These are phyloP conservation scores for Anhinga anhinga DNA, from an alignment of 2,113 vertebrate species.

Conservation along the genomic window DNA sequence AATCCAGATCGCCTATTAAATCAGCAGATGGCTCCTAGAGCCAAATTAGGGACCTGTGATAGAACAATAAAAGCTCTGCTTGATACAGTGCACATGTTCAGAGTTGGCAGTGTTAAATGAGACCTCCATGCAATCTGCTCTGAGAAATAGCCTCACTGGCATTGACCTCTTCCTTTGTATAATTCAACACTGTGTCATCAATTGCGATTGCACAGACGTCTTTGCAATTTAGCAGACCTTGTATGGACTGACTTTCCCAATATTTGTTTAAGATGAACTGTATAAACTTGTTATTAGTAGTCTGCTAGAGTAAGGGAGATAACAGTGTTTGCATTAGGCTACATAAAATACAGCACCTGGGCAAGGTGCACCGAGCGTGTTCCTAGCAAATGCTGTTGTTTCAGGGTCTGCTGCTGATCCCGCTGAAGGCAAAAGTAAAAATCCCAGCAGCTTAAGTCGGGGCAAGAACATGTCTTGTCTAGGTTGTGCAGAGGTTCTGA, in stretches of 20 bases:
- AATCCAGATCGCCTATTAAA: conserved; percentile 42
- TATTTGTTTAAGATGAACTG: conserved; percentile 64
- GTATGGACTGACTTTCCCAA: conserved; percentile 31
- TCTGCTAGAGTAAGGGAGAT: conserved; percentile 2
- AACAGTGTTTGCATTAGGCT: conserved; percentile 11
- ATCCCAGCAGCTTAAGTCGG: background rate
- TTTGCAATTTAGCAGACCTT: conserved; percentile 42
- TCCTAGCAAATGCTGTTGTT: background rate
- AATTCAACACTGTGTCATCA: background rate
- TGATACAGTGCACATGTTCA: background rate
- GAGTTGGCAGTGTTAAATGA: conserved; percentile 47
- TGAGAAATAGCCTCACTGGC: conserved; percentile 15
- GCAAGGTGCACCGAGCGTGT: background rate
- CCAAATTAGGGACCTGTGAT: conserved; percentile 45
- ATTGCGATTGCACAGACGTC: background rate
- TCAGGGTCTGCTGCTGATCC: background rate
- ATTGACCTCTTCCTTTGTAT: conserved; percentile 25
- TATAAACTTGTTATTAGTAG: conserved; percentile 38
- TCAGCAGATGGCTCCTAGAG: conserved; percentile 49
- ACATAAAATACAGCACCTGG: background rate
- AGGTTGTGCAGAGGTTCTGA: background rate
- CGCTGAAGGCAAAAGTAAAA: background rate
- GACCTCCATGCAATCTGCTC: conserved; percentile 19
- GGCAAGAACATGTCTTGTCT: background rate
- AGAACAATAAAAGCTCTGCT: conserved; percentile 47